phyloP scores from a whole-genome alignment of 2,113 vertebrate species.

The Orthonyx spaldingii region DNA sequence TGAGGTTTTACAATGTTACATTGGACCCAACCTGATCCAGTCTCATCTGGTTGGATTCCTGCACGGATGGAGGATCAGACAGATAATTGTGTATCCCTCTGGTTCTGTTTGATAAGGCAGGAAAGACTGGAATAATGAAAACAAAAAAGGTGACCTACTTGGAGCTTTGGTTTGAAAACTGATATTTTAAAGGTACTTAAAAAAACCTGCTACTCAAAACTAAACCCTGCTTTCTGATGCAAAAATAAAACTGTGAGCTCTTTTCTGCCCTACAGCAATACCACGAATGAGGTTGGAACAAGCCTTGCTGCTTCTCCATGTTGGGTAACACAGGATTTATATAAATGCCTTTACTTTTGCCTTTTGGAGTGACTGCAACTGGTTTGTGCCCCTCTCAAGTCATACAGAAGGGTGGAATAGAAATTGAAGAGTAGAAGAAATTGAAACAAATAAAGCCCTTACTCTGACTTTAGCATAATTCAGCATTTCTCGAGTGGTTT shows the following conservation, averaged over 20 bases:
- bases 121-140: not conserved
- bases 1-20: not conserved
- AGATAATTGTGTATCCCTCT: not conserved
- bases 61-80: not conserved
- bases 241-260: not conserved
- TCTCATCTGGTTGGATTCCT: not conserved
- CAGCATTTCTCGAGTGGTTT: slow-evolving; percentile 89
- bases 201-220: not conserved
- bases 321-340: not conserved
- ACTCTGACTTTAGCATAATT: slow-evolving; percentile 80
- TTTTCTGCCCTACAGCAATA: not conserved
- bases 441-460: not conserved
- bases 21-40: not conserved
- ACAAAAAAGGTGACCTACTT: not conserved
- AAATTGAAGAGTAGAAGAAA: not conserved
- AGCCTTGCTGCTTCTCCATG: not conserved
- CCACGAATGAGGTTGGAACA: rapidly evolving
- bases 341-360: not conserved
- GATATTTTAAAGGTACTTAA: not conserved
- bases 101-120: not conserved
- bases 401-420: not conserved
- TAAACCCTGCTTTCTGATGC: not conserved
- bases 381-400: not conserved
- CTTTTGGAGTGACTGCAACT: not conserved
- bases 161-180: not conserved